Conservation (phyloP, 1,140 invertebrate species). For the Pogonomyrmex barbatus region DNA sequence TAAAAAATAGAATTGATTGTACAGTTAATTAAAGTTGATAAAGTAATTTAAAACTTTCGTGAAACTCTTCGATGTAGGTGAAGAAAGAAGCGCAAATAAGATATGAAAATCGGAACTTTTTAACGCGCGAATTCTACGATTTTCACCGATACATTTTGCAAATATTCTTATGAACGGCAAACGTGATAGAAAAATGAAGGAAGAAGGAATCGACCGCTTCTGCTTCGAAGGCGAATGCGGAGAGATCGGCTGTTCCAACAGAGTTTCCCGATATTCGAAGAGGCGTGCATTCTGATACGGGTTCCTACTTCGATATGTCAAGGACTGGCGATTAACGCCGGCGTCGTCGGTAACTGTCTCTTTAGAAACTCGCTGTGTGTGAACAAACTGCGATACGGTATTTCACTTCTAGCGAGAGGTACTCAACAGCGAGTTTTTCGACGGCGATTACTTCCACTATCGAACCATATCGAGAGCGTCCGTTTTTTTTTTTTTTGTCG, state of each 20-base stretch:
- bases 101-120: not conserved
- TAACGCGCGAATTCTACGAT: not conserved
- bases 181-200: not conserved
- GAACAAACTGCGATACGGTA: slow-evolving; percentile 20
- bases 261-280: slow-evolving; percentile 47
- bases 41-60: not conserved
- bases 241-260: not conserved
- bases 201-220: slow-evolving; percentile 1
- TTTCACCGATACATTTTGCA: not conserved
- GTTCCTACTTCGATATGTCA: slow-evolving; percentile 57
- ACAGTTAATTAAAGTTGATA: not conserved
- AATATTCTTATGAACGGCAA: slow-evolving; percentile 43
- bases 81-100: not conserved
- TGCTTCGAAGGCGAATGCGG: not conserved
- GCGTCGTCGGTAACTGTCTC: slow-evolving; percentile 30
- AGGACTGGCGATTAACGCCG: slow-evolving; percentile 46
- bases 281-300: slow-evolving; percentile 61
- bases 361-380: slow-evolving; percentile 37
- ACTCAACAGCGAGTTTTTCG: not conserved
- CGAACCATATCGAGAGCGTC: slow-evolving; percentile 9
- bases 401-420: not conserved
- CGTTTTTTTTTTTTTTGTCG: slow-evolving; percentile 31
- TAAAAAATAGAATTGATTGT: not conserved
- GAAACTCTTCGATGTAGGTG: not conserved
- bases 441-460: not conserved